Conservation (phyloP, 2,113 vertebrate species). For the Helogale parvula region DNA sequence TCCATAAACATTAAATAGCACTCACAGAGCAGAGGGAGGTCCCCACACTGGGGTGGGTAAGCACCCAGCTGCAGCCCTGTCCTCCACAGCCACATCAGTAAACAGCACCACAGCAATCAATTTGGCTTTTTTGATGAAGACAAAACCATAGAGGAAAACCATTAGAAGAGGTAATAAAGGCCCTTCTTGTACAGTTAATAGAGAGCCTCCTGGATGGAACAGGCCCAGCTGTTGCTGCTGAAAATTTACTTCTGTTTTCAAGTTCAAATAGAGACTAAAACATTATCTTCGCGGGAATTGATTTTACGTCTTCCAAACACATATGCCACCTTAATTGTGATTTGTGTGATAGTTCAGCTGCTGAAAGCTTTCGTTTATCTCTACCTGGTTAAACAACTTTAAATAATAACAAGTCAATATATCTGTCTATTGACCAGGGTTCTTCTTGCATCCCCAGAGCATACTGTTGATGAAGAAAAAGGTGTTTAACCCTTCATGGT, state of each 20-base stretch:
- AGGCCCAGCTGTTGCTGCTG: constrained; percentile 67
- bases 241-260: constrained; percentile 84
- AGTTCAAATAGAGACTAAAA: constrained; percentile 84
- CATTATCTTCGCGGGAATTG: constrained; percentile 80
- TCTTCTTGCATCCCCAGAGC: constrained; percentile 54
- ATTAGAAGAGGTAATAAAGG: constrained; percentile 76
- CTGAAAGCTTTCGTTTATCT: constrained; percentile 86
- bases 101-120: constrained; percentile 66
- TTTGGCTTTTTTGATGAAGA: constrained; percentile 76
- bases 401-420: constrained; percentile 86
- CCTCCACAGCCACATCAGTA: constrained; percentile 36
- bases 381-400: constrained; percentile 86
- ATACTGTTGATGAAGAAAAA: neutral
- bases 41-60: neutral
- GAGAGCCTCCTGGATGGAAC: constrained; percentile 76
- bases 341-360: constrained; percentile 82
- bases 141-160: constrained; percentile 71
- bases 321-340: constrained; percentile 85
- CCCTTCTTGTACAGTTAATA: constrained; percentile 76
- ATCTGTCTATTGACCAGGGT: constrained; percentile 79
- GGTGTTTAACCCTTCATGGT: constrained; percentile 27
- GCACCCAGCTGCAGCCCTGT: neutral
- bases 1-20: neutral
- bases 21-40: neutral
- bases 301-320: constrained; percentile 82